Evolutionary conservation across 2,888 invertebrate genomes (phyloP).

Genomic region (Acanthosepion pharaonis): DNA sequence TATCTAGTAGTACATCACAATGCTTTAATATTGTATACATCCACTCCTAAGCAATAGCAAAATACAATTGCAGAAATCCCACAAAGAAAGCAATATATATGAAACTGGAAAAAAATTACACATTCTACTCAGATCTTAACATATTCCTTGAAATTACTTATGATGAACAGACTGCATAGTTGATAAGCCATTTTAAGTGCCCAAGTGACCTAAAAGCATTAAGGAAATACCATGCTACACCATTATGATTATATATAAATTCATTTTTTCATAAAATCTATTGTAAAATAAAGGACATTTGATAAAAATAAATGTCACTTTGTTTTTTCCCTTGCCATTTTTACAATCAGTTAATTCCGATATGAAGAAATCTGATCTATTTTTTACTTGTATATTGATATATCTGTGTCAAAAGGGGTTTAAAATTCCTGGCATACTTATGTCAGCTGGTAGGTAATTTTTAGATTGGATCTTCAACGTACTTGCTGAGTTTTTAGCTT

Average conservation of each 20-base stretch:
- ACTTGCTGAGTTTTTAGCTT: conserved; percentile 8
- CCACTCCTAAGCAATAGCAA: too few species aligned
- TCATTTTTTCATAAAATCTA: background rate
- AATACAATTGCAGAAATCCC: too few species aligned
- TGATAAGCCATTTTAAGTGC: conserved; percentile 14
- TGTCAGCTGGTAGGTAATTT: conserved; percentile 4
- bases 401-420: conserved; percentile 33
- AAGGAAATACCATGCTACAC: background rate
- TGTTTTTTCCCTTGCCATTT: background rate
- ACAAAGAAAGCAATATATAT: too few species aligned
- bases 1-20: too few species aligned
- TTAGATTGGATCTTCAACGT: background rate
- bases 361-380: background rate
- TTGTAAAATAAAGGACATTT: background rate
- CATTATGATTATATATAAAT: background rate
- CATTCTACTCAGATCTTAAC: background rate
- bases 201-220: background rate
- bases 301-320: conserved; percentile 22
- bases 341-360: conserved; percentile 10
- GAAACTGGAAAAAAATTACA: too few species aligned
- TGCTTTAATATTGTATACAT: too few species aligned
- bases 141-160: background rate
- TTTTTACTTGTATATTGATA: background rate
- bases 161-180: background rate
- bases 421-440: conserved; percentile 33